phyloP scores from a whole-genome alignment of 1,140 invertebrate species.

The Aphidius gifuensis region DNA sequence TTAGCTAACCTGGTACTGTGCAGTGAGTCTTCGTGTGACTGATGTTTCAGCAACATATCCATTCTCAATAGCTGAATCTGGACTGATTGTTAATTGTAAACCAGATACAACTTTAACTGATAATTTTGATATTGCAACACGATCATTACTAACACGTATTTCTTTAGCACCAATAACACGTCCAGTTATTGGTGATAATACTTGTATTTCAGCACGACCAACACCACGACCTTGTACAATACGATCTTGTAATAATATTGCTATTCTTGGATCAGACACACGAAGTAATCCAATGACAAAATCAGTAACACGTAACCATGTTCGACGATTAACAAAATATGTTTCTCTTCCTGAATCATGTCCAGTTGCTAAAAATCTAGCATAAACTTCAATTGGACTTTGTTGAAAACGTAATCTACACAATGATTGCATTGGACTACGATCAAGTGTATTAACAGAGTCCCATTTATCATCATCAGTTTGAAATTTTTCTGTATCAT shows the following conservation, averaged over 20 bases:
- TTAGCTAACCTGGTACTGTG: conserved; percentile 81
- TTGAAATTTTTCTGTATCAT: conserved; percentile 34
- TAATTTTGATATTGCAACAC: conserved; percentile 78
- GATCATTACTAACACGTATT: conserved; percentile 86
- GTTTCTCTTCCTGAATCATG: conserved; percentile 88
- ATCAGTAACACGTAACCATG: conserved; percentile 85
- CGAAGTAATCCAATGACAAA: conserved; percentile 79
- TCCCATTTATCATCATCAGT: conserved; percentile 55
- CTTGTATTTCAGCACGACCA: conserved; percentile 89
- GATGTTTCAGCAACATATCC: conserved; percentile 87
- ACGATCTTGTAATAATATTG: conserved; percentile 73
- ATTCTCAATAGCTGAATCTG: conserved; percentile 79
- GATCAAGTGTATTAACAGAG: conserved; percentile 52
- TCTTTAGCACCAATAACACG: conserved; percentile 87
- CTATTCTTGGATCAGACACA: conserved; percentile 85
- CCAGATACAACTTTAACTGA: conserved; percentile 88
- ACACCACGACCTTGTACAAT: conserved; percentile 83
- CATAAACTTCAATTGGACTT: conserved; percentile 84
- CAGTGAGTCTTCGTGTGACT: conserved; percentile 80
- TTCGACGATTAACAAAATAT: conserved; percentile 84
- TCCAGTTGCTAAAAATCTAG: conserved; percentile 84
- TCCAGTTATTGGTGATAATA: conserved; percentile 87
- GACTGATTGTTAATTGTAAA: conserved; percentile 81
- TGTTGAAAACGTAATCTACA: conserved; percentile 88
- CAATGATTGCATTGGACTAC: conserved; percentile 43